Evolutionary conservation across 92 coral and sea anemone species (phyloP), one percentile per base, ranked within the genome.

Genomic region (Phymanthus crucifer): DNA sequence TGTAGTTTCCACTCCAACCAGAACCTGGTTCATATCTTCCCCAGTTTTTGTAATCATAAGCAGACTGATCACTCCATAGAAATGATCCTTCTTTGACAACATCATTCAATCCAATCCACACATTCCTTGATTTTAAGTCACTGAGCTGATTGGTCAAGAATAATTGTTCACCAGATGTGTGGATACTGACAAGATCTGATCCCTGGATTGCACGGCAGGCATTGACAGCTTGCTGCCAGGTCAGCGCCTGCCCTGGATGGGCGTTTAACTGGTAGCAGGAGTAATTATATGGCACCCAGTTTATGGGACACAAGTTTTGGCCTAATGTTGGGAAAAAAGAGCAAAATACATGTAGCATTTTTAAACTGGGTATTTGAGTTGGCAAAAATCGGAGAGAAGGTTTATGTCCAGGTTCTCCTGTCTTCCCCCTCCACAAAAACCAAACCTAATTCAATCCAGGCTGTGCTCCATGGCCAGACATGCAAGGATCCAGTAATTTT

Each of bases 191-290:
- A 45, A 95, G 86, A 23, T 94, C 91, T 31, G 97, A 83, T 23
- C 85, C 85, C 8, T 86, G 80, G 33, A 82, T 77, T 0, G 93
- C 89, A 69, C 57, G 74, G 78, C 99, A 95, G 37, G 93, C 89
- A 24, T 86, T 83, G 21, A 84, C 75, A 11, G 99, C 97, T 34
- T 79, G 78, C 47, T 58, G 81, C 97, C 97, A 95, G 11, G 79
- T 37, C 70, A 84, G 71, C 21, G 65, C 65, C 75, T 89, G 99
- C 8, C 78, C 80, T 4, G 83, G 74, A 45, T 90, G 93, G 18
- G 86, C 77, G 66, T 95, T 95, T 71, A 95, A 93, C 78, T 88
- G 93, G 75, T 95, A 95, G 78, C 99, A 95, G 56, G 80, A 88
- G 82, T 93, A 93, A 11, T 88, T 88, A 47, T 87, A 88, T 40